Base-by-base conservation (phyloP, 2,113 vertebrate species). In the Lepisosteus oculatus region DNA sequence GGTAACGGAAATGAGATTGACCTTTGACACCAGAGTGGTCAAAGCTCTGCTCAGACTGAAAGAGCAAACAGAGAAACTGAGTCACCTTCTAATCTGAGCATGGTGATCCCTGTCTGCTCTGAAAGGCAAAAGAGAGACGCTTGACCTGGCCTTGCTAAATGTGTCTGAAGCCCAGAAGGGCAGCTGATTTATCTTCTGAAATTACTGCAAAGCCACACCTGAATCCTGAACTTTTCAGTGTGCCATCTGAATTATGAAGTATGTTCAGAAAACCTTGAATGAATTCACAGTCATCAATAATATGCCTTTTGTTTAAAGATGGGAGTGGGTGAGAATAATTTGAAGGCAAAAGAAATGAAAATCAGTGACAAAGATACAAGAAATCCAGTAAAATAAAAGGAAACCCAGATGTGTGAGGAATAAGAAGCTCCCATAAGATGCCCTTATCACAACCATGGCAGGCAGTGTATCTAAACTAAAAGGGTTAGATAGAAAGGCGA, bases 401-500 rank as follows among this genome's bases (percentile, higher is more conserved):
- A 59, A 13, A n/a, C 12, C n/a, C 3, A 4, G 11, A 59, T 59
- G 47, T 3, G 47, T 9, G 47, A 61, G 14, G 7, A 15, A 55
- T 68, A 14, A 67, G 44, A 72, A 42, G 68, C 54, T 17, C 64
- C 59, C 6, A 43, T 68, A 14, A 67, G 44, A 72, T 29, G 68
- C 54, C n/a, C 64, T 74, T 71, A 68, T 59, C 72, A 55, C 42
- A 42, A n/a, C 44, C 61, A 41, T n/a, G 15, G 69, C 59, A 61
- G 57, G 67, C 63, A 68, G 42, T 43, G 43, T 12, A n/a, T 59
- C 44, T 11, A 54, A 74, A 51, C 43, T 29, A 70, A 73, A 62
- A 68, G 64, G 29, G 75, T 74, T 59, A 17, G 73, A 81, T 78
- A 83, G 80, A 71, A 84, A 81, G 78, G 72, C 74, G 62, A 5